Percentiles rank a stretch among this genome's conserved stretches.
These are phyloP conservation scores for Melipona quadrifasciata DNA, from an alignment of 1,140 invertebrate species.

Conservation along the genomic window DNA sequence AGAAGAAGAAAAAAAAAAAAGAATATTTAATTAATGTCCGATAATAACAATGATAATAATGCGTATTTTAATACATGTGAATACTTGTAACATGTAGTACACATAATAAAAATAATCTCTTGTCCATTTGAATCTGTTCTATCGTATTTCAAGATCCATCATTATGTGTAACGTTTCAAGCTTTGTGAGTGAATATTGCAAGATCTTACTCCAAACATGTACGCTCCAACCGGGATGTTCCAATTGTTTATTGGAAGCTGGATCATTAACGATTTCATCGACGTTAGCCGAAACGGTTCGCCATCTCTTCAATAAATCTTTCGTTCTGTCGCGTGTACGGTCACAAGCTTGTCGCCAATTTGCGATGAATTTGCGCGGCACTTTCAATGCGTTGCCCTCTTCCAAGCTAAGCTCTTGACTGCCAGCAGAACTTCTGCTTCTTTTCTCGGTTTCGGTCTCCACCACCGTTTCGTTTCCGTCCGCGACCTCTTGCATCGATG, in stretches of 20 bases:
- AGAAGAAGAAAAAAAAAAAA: background rate
- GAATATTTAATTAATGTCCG: background rate
- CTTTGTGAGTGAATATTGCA: background rate
- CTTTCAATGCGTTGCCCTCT: slow-evolving; percentile 80
- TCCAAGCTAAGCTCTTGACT: slow-evolving; percentile 70
- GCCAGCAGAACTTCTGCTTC: slow-evolving; percentile 65
- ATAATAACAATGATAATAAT: background rate
- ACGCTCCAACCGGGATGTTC: slow-evolving; percentile 85
- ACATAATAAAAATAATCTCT: background rate
- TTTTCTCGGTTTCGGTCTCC: slow-evolving; percentile 17
- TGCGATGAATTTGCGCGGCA: slow-evolving; percentile 86
- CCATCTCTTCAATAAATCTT: slow-evolving; percentile 86
- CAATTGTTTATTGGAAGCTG: slow-evolving; percentile 61
- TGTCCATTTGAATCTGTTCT: background rate
- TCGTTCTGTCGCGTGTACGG: slow-evolving; percentile 86
- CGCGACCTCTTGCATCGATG: slow-evolving; percentile 46
- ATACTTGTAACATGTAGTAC: background rate
- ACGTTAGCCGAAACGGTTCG: slow-evolving; percentile 84
- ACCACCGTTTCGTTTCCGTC: slow-evolving; percentile 21
- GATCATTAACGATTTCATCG: slow-evolving; percentile 68
- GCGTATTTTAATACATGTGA: too few relatives aligned
- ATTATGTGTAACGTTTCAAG: background rate
- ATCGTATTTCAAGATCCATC: background rate
- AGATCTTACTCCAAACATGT: slow-evolving; percentile 86
- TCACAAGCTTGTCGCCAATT: slow-evolving; percentile 88